Conservation (phyloP, 37 sponge, comb jelly and placozoan genomes). For the Oopsacas minuta region DNA sequence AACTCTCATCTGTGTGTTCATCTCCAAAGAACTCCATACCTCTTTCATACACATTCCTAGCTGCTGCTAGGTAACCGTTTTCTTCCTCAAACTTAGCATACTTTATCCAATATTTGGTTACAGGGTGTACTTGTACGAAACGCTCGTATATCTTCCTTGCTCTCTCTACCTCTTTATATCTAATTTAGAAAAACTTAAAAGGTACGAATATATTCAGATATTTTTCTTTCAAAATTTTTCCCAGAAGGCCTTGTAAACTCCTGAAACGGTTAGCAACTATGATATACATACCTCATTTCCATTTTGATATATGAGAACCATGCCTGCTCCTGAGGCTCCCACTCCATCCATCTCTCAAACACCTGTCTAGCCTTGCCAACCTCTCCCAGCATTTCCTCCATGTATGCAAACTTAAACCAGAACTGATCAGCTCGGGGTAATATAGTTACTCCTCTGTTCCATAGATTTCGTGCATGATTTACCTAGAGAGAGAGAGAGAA, state of each 20-base stretch:
- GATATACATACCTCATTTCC: constrained; percentile 59
- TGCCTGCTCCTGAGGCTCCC: constrained; percentile 99
- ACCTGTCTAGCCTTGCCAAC: constrained; percentile 80
- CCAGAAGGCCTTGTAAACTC: too few species aligned
- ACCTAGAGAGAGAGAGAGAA: too few species aligned
- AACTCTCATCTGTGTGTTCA: constrained; percentile 73
- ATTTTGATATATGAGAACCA: constrained; percentile 97
- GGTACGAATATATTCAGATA: too few species aligned
- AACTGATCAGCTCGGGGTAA: constrained; percentile 89
- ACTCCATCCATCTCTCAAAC: constrained; percentile 97
- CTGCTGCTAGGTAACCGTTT: constrained; percentile 59
- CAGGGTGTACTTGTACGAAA: constrained; percentile 76
- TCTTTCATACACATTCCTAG: constrained; percentile 74
- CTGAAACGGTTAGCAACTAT: too few species aligned
- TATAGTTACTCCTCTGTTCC: constrained; percentile 91
- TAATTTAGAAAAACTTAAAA: too few species aligned
- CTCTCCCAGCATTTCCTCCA: constrained; percentile 99
- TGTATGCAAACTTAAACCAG: constrained; percentile 98
- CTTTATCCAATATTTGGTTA: constrained; percentile 86
- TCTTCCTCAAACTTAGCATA: constrained; percentile 87
- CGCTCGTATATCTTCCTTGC: constrained; percentile 75
- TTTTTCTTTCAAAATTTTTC: too few species aligned
- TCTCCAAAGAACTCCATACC: constrained; percentile 90
- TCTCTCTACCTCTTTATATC: constrained; percentile 82
- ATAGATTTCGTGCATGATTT: constrained; percentile 90